Conservation (phyloP, 2,113 vertebrate genomes). For the Ondatra zibethicus region DNA sequence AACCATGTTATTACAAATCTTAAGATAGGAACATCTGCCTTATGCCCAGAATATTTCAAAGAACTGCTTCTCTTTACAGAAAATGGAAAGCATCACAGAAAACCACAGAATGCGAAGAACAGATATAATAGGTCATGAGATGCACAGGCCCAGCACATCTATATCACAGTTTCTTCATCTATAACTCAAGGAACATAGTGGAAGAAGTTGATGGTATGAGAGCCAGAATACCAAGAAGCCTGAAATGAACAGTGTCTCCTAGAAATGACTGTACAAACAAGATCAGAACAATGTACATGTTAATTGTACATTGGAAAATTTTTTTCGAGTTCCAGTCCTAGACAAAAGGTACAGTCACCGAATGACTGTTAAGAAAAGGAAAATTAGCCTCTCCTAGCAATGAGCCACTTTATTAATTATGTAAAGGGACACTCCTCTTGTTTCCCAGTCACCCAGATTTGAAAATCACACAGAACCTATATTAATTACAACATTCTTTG, state of each 20-base stretch:
- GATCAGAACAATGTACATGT: neutral
- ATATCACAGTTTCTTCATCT: neutral
- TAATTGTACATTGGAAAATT: neutral
- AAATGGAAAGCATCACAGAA: neutral
- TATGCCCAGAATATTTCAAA: neutral
- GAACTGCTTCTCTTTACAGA: neutral
- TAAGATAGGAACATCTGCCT: neutral
- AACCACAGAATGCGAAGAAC: neutral
- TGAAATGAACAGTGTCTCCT: neutral
- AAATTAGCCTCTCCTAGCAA: neutral
- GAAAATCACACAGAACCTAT: no score
- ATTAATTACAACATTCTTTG: no score
- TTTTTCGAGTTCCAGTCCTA: neutral
- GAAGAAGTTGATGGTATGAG: neutral
- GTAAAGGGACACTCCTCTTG: no score
- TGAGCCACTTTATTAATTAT: no score
- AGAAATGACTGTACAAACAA: neutral
- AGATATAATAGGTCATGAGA: neutral
- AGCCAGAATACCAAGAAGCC: neutral
- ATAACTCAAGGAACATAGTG: neutral
- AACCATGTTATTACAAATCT: neutral
- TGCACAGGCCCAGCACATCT: neutral
- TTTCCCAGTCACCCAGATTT: no score
- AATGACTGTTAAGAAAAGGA: neutral
- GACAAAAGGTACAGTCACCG: neutral